phyloP scores from a whole-genome alignment of 2,888 invertebrate genomes.

The Malthinus flaveolus region DNA sequence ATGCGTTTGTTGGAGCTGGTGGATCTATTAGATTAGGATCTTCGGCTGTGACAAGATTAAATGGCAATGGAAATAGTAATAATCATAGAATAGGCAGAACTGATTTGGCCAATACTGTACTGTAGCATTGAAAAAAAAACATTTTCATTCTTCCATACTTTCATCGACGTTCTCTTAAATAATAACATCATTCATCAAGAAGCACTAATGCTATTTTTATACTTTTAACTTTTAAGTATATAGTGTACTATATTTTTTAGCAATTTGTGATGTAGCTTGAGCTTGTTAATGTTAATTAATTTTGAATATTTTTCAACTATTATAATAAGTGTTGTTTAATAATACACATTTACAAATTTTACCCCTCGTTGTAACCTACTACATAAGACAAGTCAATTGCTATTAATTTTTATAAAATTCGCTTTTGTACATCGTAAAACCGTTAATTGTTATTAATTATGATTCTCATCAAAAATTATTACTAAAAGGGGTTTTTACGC shows the following conservation, averaged over 20 bases:
- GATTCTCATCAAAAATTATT: too few relatives aligned
- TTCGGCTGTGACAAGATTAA: slow-evolving; percentile 35
- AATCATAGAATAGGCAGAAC: slow-evolving; percentile 21
- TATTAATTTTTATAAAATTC: too few relatives aligned
- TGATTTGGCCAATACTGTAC: slow-evolving; percentile 33
- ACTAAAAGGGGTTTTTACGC: too few relatives aligned
- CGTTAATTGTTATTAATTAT: too few relatives aligned
- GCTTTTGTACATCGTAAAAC: too few relatives aligned
- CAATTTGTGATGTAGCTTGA: too few relatives aligned
- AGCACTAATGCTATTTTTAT: slow-evolving; percentile 7
- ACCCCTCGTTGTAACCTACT: too few relatives aligned
- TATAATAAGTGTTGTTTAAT: too few relatives aligned
- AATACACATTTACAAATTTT: too few relatives aligned
- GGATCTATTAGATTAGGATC: slow-evolving; percentile 19
- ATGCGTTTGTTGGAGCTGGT: slow-evolving; percentile 24
- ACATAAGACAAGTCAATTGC: too few relatives aligned
- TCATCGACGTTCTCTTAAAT: neutral
- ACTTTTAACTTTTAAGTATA: slow-evolving; percentile 3
- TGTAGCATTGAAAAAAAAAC: slow-evolving; percentile 17
- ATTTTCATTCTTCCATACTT: neutral
- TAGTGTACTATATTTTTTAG: neutral
- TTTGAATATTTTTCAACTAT: too few relatives aligned
- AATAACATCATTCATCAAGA: neutral
- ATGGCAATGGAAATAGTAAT: slow-evolving; percentile 32
- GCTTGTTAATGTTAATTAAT: too few relatives aligned